A percentile compares a stretch with the other conserved stretches of the same genome.
Conservation (phyloP, 2,797 vertebrate species). For the Microcaecilia unicolor region DNA sequence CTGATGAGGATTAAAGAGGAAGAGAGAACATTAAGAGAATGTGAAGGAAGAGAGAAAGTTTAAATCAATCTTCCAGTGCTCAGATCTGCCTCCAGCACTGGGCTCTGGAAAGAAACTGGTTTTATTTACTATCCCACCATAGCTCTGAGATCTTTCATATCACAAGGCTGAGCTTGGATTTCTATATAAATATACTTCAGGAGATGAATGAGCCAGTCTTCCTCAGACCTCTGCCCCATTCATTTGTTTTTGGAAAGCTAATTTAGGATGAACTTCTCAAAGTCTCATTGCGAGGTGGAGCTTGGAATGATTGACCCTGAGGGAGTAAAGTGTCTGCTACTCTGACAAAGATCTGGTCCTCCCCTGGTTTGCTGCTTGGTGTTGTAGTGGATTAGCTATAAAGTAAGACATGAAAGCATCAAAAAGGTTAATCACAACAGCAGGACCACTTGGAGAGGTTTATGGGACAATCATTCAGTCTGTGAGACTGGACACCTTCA, state of each 20-base stretch:
- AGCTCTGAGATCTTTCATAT: constrained; percentile 12
- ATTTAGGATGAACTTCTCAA: constrained; percentile 13
- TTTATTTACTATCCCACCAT: too few species aligned
- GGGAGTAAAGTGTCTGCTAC: neutral
- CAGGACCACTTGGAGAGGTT: too few species aligned
- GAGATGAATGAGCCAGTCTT: constrained; percentile 16
- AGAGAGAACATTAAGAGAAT: neutral
- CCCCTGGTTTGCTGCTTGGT: too few species aligned
- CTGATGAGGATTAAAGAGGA: constrained; percentile 14
- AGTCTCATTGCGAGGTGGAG: neutral
- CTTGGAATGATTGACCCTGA: neutral
- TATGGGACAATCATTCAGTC: too few species aligned
- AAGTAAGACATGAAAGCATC: too few species aligned
- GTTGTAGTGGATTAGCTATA: too few species aligned
- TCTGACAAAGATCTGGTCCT: rapidly evolving
- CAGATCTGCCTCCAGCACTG: neutral
- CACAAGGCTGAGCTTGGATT: constrained; percentile 7
- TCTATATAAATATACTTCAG: constrained; percentile 19
- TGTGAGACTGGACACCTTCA: too few species aligned
- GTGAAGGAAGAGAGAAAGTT: constrained; percentile 4
- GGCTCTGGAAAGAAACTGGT: constrained; percentile 7
- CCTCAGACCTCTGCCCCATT: constrained; percentile 11
- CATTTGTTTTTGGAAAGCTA: neutral
- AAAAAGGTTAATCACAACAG: too few species aligned
- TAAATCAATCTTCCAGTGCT: neutral